Percentiles rank a stretch among this genome's conserved stretches.
Conservation (phyloP, 2,888 invertebrate species). For the Sinodicranocentrus sp. region DNA sequence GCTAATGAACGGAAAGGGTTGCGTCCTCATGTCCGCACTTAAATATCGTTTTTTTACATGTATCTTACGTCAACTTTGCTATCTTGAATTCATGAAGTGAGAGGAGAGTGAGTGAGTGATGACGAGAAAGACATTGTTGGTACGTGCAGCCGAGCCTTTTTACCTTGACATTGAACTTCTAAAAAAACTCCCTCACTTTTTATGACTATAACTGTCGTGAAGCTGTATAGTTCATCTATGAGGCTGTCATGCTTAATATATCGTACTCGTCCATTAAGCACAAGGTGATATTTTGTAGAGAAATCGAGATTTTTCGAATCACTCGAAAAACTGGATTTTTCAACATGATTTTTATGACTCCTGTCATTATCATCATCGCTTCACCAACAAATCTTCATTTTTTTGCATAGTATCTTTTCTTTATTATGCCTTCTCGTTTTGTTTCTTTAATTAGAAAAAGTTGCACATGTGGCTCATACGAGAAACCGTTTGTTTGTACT, state of each 20-base stretch:
- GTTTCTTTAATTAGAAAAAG: slow-evolving; percentile 19
- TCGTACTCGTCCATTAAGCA: slow-evolving; percentile 3
- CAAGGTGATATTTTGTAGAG: slow-evolving; percentile 32
- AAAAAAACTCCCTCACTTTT: slow-evolving; percentile 15
- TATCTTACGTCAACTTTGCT: neutral
- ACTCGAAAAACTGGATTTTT: slow-evolving; percentile 46
- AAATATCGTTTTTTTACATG: slow-evolving; percentile 6
- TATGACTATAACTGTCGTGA: neutral
- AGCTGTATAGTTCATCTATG: neutral
- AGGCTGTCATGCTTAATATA: slow-evolving; percentile 29
- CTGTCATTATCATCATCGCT: neutral
- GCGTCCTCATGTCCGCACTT: neutral
- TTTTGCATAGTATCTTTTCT: slow-evolving; percentile 6
- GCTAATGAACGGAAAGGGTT: slow-evolving; percentile 24
- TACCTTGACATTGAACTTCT: slow-evolving; percentile 17
- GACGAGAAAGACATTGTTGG: neutral
- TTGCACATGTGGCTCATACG: neutral
- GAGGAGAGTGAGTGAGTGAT: neutral
- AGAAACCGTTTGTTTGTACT: slow-evolving; percentile 20
- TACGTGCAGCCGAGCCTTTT: neutral
- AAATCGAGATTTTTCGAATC: slow-evolving; percentile 28
- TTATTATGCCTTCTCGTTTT: neutral
- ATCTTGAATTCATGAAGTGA: neutral
- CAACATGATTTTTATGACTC: slow-evolving; percentile 12
- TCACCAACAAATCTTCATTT: slow-evolving; percentile 5